Percentiles rank a stretch among this genome's conserved stretches.
These are phyloP conservation scores for Ganaspis brasiliensis DNA, from an alignment of 2,888 invertebrate species.

Conservation along the genomic window DNA sequence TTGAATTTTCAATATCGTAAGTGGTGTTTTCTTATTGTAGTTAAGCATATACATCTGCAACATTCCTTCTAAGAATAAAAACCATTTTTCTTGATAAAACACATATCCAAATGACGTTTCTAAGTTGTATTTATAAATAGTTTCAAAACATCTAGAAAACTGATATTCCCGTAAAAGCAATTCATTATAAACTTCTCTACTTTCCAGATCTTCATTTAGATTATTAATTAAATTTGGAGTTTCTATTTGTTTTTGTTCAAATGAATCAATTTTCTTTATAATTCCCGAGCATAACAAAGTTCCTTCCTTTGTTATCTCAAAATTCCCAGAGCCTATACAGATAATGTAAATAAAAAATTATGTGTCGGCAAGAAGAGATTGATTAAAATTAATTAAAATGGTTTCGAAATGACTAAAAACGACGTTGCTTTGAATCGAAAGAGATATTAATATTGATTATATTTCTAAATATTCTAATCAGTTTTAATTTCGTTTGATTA, in stretches of 20 bases:
- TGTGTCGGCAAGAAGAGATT: no score
- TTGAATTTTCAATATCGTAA: conserved; percentile 83
- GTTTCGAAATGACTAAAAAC: no score
- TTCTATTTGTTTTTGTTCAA: conserved; percentile 58
- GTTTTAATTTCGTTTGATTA: no score
- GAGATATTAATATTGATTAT: no score
- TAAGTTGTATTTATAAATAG: conserved; percentile 80
- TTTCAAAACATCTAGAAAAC: conserved; percentile 81
- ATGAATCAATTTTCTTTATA: conserved; percentile 83
- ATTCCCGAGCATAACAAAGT: conserved; percentile 87
- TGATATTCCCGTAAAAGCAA: conserved; percentile 82
- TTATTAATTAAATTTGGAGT: not conserved
- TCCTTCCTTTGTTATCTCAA: conserved; percentile 85
- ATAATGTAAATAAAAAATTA: not conserved
- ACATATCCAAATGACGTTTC: conserved; percentile 80
- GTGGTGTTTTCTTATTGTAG: conserved; percentile 79
- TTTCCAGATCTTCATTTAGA: conserved; percentile 43
- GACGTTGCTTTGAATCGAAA: no score
- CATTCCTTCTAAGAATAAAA: conserved; percentile 86
- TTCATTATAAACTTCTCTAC: conserved; percentile 79
- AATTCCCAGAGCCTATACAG: conserved; percentile 67
- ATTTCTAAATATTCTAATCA: no score
- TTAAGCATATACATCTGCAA: conserved; percentile 83
- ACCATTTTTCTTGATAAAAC: conserved; percentile 82
- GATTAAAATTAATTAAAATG: no score